A percentile compares a stretch with the other conserved stretches of the same genome.
These are phyloP conservation scores for Agraylea sexmaculata DNA, from an alignment of 1,140 invertebrate species.

Conservation along the genomic window DNA sequence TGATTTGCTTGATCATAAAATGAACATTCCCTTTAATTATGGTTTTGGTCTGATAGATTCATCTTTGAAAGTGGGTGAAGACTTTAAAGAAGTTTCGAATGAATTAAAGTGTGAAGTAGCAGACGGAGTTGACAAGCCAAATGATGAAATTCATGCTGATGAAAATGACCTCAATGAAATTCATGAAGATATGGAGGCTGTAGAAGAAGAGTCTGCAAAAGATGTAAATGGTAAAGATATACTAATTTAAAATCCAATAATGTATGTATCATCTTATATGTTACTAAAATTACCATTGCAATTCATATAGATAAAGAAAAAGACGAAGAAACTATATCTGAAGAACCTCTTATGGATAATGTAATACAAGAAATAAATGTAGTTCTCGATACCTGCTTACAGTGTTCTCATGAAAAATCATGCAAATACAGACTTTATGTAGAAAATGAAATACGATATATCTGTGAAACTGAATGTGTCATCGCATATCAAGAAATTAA, in stretches of 20 bases:
- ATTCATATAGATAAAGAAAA: conserved; percentile 19
- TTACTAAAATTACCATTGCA: no score
- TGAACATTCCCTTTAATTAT: no score
- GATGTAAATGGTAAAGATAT: conserved; percentile 21
- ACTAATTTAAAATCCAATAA: no score
- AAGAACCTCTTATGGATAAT: conserved; percentile 27
- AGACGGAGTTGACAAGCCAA: conserved; percentile 5
- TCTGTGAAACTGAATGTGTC: conserved; percentile 29
- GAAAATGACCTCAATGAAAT: conserved; percentile 17
- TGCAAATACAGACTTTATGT: conserved; percentile 26
- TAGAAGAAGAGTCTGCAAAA: conserved; percentile 24
- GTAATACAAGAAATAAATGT: conserved; percentile 23
- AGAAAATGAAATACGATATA: conserved; percentile 26
- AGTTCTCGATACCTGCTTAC: conserved; percentile 23
- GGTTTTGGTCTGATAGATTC: no score
- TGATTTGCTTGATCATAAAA: no score
- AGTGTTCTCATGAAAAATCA: conserved; percentile 24
- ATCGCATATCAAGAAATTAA: conserved; percentile 24
- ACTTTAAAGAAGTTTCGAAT: no score
- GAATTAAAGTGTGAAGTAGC: conserved; percentile 19
- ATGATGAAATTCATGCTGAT: conserved; percentile 11
- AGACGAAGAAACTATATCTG: conserved; percentile 9
- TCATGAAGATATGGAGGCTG: conserved; percentile 20
- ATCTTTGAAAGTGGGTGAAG: no score
- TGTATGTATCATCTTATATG: no score